A percentile compares a stretch with the other conserved stretches of the same genome.
phyloP scores from a whole-genome alignment of 2,888 invertebrate species.

The Protonemura montana region DNA sequence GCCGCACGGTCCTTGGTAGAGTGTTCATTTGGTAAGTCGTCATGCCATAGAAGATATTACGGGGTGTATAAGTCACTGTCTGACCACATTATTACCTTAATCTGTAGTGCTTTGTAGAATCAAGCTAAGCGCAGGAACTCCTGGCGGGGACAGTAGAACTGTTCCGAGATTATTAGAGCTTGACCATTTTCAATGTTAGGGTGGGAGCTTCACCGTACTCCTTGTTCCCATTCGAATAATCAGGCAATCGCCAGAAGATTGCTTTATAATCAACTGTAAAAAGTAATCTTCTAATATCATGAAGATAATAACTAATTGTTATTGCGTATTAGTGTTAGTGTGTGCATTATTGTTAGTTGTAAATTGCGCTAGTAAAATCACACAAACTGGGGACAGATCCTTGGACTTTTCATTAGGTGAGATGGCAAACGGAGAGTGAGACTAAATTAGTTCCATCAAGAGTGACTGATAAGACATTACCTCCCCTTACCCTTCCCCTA shows the following conservation, averaged over 20 bases:
- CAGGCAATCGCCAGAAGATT: not conserved
- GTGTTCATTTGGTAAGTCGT: not conserved
- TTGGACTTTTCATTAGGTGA: not conserved
- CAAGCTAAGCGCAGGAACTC: not conserved
- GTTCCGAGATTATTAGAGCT: not conserved
- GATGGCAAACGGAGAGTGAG: not conserved
- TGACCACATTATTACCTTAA: not conserved
- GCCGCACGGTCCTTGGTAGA: not conserved
- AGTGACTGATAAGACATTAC: conserved; percentile 19
- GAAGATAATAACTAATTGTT: not conserved
- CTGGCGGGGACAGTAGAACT: not conserved
- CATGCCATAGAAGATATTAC: not conserved
- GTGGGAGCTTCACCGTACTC: not conserved
- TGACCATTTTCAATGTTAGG: not conserved
- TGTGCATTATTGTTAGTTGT: not conserved
- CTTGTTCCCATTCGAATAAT: not conserved
- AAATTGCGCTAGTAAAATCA: not conserved
- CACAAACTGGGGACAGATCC: not conserved
- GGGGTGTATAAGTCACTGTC: not conserved
- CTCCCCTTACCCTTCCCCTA: not conserved
- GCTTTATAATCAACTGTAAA: not conserved
- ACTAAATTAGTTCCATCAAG: not conserved
- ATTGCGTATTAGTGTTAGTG: not conserved
- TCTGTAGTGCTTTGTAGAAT: conserved; percentile 7
- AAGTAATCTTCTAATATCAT: not conserved